phyloP scores from a whole-genome alignment of 2,797 vertebrate species.

The Potorous gilbertii region DNA sequence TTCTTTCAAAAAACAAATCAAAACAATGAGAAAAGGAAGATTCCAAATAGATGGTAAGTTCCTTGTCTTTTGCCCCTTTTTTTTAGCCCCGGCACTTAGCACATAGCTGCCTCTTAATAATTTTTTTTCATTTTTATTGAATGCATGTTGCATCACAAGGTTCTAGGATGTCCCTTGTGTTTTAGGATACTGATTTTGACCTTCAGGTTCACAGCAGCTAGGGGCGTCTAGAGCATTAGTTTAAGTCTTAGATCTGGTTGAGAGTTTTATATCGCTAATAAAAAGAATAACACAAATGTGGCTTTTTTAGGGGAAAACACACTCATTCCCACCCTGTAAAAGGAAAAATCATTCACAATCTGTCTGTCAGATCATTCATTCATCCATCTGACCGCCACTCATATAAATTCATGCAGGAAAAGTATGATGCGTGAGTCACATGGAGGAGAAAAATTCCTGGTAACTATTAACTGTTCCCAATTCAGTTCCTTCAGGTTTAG shows the following conservation, averaged over 20 bases:
- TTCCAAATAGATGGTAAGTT: not conserved
- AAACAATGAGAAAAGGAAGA: not conserved
- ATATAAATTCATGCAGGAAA: not conserved
- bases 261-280: not conserved
- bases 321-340: not conserved
- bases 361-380: not conserved
- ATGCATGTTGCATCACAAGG: too few species aligned
- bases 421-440: not conserved
- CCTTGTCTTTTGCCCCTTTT: not conserved
- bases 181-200: not conserved
- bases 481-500: not conserved
- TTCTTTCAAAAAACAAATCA: not conserved
- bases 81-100: not conserved
- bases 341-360: not conserved
- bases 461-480: not conserved
- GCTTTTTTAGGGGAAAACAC: not conserved
- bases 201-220: not conserved
- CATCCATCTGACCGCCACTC: not conserved
- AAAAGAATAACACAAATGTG: not conserved
- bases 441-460: not conserved
- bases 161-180: not conserved
- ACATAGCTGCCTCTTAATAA: not conserved
- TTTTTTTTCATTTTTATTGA: not conserved
- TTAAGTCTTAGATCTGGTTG: not conserved
- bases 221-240: not conserved